Base-by-base conservation (phyloP, 1,140 invertebrate species). In the Pseudomyrmex pallidus region DNA sequence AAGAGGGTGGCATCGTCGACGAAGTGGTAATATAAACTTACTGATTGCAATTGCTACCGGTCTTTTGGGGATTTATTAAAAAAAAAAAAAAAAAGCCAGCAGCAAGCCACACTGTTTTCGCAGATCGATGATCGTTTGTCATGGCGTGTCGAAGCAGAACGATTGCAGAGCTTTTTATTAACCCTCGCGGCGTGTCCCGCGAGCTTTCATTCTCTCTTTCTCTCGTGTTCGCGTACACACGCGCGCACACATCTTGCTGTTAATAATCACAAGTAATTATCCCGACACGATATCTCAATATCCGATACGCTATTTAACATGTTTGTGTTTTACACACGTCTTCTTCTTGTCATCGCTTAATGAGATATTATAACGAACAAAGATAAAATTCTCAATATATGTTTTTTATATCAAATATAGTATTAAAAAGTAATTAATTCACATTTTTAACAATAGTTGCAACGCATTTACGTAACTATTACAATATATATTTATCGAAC, bases 101-200 rank as follows among this genome's bases (percentile, higher is more conserved):
- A 57, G 56, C 86, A 88, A 87, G 74, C 78, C 82, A 85, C 52
- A 83, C 12, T 50, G 8, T 89, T 90, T 88, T 85, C 82, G 83
- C 89, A 84, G 89, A 89, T 90, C 89, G 86, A 86, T 84, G 90
- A 89, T 85, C 90, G 89, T 90, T 90, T 93, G 90, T 93, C 83
- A 85, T 66, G 72, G 86, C 82, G 91, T 89, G 92, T 92, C 86
- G 91, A 86, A 74, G 82, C 82, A 88, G 86, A 93, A 90, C 89
- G 88, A 91, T 91, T 85, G 90, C 90, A n/a, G 90, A 89, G 54
- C 48, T 87, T 67, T 82, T 83, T 86, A 89, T 89, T 89, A 88
- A 83, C 83, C 44, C 66, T 22, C 50, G 68, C 25, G 35, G 35
- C 1, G 20, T 48, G 57, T 68, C 87, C 73, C 87, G n/a, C 17